Base-by-base conservation (phyloP, 2,797 vertebrate species). In the Capromys pilorides region DNA sequence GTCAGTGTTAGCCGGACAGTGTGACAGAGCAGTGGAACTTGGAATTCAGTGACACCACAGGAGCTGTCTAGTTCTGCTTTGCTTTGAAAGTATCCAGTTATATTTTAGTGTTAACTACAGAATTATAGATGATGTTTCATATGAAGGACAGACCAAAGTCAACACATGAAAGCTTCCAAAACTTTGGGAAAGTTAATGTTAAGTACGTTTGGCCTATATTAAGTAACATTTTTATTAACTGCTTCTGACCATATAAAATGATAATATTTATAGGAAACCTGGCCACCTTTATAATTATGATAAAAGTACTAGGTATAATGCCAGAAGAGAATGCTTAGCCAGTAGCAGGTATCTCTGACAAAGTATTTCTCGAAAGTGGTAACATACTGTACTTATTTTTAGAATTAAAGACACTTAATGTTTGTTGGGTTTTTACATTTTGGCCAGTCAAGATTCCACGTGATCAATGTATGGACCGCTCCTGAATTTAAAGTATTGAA, bases 1-100 rank as follows among this genome's bases (percentile, higher is more conserved):
- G 93, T 98, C 98, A 98, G 95, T 97, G 97, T 98, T 98, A 95
- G 84, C 95, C 96, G 96, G 93, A 90, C 82, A 90, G 96, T 83
- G 28, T 92, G 85, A 95, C 26, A 57, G 95, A 88, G 88, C 91
- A 92, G 82, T 33, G 64, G 31, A 96, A 95, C 86, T 28, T 54
- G 75, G 61, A 94, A 33, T 71, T 96, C 96, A 77, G 89, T 94
- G 89, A 82, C 71, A 57, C 79, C 87, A 94, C 86, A 10, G 18
- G 78, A 57, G 36, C 61, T 66, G 57, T 62, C 80, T 64, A 78
- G 36, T 96, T 87, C 95, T 94, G 91, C 96, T 95, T 95, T 97
- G 78, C 71, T 86, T 97, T 93, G 39, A 90, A 97, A 97, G 90
- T 97, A 96, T 97, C 97, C 73, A 45, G 39, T 90, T 96, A 84